phyloP scores from a whole-genome alignment of 2,113 vertebrate species.

The Scolopax mira region DNA sequence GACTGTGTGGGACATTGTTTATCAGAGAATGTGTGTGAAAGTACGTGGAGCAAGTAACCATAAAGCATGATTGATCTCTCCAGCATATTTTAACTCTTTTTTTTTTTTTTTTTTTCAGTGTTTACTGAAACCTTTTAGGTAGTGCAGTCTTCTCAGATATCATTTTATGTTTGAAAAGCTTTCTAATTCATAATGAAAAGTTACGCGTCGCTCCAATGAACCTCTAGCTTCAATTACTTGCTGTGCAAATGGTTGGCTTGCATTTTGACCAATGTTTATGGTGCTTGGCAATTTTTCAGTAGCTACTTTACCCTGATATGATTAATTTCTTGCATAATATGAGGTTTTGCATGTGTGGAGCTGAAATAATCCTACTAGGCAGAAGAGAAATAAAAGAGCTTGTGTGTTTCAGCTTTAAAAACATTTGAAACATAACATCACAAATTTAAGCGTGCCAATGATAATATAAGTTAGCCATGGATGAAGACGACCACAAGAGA shows the following conservation, averaged over 20 bases:
- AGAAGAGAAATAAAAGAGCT: conserved; percentile 71
- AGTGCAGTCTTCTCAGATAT: conserved; percentile 71
- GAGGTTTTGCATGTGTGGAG: conserved; percentile 68
- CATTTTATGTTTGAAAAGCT: conserved; percentile 74
- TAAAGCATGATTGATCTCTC: conserved; percentile 70
- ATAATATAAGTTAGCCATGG: conserved; percentile 48
- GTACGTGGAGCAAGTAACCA: conserved; percentile 61
- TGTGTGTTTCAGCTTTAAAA: conserved; percentile 73
- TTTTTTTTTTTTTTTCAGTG: conserved; percentile 33
- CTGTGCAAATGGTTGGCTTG: conserved; percentile 70
- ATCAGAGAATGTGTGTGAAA: conserved; percentile 67
- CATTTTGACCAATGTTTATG: conserved; percentile 81
- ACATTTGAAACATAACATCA: conserved; percentile 80
- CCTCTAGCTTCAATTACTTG: conserved; percentile 75
- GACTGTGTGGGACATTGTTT: conserved; percentile 73
- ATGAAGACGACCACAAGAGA: conserved; percentile 51
- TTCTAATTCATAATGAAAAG: conserved; percentile 81
- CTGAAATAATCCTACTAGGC: conserved; percentile 72
- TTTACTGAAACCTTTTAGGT: conserved; percentile 77
- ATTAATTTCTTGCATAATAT: conserved; percentile 81
- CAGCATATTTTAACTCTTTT: conserved; percentile 72
- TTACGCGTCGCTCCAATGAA: conserved; percentile 65
- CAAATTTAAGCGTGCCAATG: conserved; percentile 65
- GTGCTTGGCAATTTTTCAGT: conserved; percentile 80
- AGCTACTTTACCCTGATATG: conserved; percentile 78